Evolutionary conservation across 1,140 invertebrate genomes (phyloP), one percentile per base, ranked within the genome.

Genomic region (Anastatus disparis): DNA sequence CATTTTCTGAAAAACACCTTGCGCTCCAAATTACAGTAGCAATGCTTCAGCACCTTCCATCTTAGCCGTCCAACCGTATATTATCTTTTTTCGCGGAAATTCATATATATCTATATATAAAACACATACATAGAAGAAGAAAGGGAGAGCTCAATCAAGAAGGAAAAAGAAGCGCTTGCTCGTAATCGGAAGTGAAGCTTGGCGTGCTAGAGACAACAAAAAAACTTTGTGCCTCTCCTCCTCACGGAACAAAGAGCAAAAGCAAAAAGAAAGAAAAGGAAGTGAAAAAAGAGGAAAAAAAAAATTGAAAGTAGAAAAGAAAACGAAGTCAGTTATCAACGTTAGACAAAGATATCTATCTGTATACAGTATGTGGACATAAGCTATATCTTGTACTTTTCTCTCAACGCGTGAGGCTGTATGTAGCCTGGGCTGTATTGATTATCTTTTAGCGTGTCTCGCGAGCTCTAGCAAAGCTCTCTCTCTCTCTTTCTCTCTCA

Each of bases 341-440:
- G n/a, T n/a, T 22, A 46, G n/a, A 63, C 53, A 58, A 61, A 66
- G 70, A 66, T 66, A 65, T 48, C 53, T 40, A 8, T n/a, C 12
- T 26, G 48, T 38, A 72, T 24, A 50, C 20, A 31, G 53, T 17
- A 29, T 69, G 66, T 70, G 66, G 66, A 70, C 72, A 58, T 46
- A 56, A 73, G 66, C 40, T 50, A 50, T 63, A 38, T 70, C 61
- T 52, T 26, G 31, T 35, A 35, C 4, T 10, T 35, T 6, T 35
- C 10, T 35, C 31, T 10, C 4, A 4, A 35, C 31, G 31, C 42
- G n/a, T n/a, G n/a, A n/a, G n/a, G n/a, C n/a, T n/a, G n/a, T n/a
- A n/a, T n/a, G n/a, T n/a, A n/a, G n/a, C n/a, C n/a, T n/a, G n/a
- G n/a, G n/a, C n/a, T n/a, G n/a, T n/a, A n/a, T n/a, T n/a, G n/a